A percentile compares a stretch with the other conserved stretches of the same genome.
Evolutionary conservation across 2,113 vertebrate genomes (phyloP).

Genomic region (Gnathonemus longibarbis): DNA sequence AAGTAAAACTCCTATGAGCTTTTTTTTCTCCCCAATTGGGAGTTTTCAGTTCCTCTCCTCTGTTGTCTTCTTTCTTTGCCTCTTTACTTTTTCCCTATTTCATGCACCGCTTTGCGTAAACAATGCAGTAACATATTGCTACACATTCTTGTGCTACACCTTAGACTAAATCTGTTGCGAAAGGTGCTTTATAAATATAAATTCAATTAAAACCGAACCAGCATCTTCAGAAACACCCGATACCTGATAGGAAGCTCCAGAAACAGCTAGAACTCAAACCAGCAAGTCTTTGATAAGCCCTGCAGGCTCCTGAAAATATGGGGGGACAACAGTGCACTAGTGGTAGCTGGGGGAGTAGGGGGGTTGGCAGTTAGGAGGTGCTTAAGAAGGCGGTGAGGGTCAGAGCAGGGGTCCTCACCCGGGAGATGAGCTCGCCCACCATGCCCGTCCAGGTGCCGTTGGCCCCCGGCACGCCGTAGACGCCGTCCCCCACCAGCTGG

Average conservation of each 20-base stretch:
- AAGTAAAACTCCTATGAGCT: too few relatives aligned
- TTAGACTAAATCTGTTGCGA: not conserved
- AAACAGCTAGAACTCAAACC: not conserved
- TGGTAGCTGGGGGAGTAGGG: not conserved
- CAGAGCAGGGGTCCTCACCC: conserved; percentile 62
- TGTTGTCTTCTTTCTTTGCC: not conserved
- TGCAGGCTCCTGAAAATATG: not conserved
- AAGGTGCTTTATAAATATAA: not conserved
- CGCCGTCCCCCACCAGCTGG: conserved; percentile 81
- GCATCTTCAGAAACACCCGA: not conserved
- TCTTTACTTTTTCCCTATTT: not conserved
- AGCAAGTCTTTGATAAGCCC: not conserved
- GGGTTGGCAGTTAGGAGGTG: not conserved
- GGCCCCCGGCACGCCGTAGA: conserved; percentile 85
- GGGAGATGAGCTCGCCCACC: conserved; percentile 91
- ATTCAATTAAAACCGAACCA: not conserved
- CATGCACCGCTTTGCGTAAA: not conserved
- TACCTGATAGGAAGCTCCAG: not conserved
- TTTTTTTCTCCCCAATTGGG: too few relatives aligned
- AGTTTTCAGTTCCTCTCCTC: not conserved
- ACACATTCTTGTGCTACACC: not conserved
- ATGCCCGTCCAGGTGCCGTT: conserved; percentile 94
- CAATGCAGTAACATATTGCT: not conserved
- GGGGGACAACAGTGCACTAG: not conserved
- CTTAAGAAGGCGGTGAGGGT: not conserved